Conservation (phyloP, 2,113 vertebrate genomes). For the Chiloscyllium plagiosum region DNA sequence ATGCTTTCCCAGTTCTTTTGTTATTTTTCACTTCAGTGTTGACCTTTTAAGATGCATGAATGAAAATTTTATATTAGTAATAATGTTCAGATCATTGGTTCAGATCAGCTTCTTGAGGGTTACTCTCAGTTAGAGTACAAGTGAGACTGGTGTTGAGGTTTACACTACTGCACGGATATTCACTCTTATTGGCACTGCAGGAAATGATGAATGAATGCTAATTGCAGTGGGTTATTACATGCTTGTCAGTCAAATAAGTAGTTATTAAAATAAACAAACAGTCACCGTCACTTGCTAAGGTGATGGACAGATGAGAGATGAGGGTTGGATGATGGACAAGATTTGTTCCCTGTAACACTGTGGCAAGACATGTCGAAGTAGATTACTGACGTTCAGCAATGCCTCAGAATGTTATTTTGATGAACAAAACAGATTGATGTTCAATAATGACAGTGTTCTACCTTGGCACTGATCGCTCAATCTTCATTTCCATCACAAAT, state of each 20-base stretch:
- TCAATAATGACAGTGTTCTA: neutral
- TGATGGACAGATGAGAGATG: neutral
- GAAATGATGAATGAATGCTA: neutral
- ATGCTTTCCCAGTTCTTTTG: neutral
- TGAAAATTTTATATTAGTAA: neutral
- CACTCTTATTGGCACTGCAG: neutral
- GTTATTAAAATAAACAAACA: neutral
- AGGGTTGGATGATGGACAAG: neutral
- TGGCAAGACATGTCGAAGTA: neutral
- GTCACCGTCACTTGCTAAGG: neutral
- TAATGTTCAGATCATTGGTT: neutral
- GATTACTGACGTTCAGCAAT: neutral
- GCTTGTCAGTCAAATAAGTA: neutral
- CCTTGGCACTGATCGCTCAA: neutral
- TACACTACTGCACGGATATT: neutral
- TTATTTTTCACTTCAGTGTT: neutral
- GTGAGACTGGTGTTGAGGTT: neutral
- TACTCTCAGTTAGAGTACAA: neutral
- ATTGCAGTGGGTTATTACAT: neutral
- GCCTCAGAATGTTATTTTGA: neutral
- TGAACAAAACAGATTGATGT: neutral
- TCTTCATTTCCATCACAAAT: no score
- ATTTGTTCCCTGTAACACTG: neutral
- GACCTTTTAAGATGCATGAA: constrained; percentile 3
- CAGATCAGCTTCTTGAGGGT: neutral